Conservation (phyloP, 92 coral and sea anemone species). For the Plumapathes pennacea region DNA sequence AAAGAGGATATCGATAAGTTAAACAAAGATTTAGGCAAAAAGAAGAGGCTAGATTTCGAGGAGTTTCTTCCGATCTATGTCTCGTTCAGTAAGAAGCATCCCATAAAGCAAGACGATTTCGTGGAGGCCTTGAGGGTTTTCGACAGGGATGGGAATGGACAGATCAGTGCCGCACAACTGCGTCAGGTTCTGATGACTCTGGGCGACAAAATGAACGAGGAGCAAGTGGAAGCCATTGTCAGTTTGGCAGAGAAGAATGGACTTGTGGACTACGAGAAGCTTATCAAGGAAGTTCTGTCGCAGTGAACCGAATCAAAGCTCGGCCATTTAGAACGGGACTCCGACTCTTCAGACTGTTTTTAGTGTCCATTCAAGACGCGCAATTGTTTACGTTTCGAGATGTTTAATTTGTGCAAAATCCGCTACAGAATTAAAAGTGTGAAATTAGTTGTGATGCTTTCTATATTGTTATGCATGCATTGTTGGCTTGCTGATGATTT, state of each 20-base stretch:
- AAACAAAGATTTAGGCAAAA: constrained; percentile 40
- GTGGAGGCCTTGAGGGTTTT: constrained; percentile 81
- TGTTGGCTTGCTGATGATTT: too few species aligned
- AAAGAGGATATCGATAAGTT: constrained; percentile 70
- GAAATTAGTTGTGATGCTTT: too few species aligned
- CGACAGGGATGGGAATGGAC: constrained; percentile 82
- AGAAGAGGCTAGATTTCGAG: constrained; percentile 54
- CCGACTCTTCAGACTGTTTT: too few species aligned
- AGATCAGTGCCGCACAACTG: constrained; percentile 71
- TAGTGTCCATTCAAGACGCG: too few species aligned
- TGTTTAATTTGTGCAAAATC: too few species aligned
- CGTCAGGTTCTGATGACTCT: constrained; percentile 75
- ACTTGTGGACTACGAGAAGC: constrained; percentile 70
- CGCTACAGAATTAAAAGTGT: too few species aligned
- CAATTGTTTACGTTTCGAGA: too few species aligned
- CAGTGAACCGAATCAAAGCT: too few species aligned
- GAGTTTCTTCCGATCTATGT: constrained; percentile 78
- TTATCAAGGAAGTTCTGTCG: constrained; percentile 60
- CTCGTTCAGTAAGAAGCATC: constrained; percentile 65
- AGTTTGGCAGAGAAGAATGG: constrained; percentile 66
- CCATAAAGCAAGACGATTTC: constrained; percentile 67
- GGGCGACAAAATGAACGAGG: constrained; percentile 71
- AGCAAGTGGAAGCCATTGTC: constrained; percentile 73
- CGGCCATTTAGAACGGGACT: too few species aligned
- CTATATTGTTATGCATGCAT: too few species aligned